Base-by-base conservation (phyloP, 2,113 vertebrate genomes). In the Notarius lentiginosus region DNA sequence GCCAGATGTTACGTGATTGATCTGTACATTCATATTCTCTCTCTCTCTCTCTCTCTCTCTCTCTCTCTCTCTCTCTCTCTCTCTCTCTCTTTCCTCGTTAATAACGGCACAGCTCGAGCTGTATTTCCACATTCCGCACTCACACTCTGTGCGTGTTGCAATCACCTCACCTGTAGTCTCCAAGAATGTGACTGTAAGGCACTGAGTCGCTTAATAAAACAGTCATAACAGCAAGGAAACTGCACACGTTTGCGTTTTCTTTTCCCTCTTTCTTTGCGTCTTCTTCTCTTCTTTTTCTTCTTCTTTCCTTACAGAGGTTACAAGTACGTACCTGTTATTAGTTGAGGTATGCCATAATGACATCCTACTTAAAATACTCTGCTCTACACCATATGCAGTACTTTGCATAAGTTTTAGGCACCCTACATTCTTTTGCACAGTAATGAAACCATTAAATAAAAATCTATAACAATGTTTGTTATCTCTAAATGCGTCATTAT, bases 121-220 rank as follows among this genome's bases (percentile, higher is more conserved):
- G 97, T 95, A 97, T 96, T 97, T 98, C 98, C 97, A 99, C 97
- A 99, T 98, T 99, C 98, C 97, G 94, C 91, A 94, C 92, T 92
- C 90, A 93, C 93, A 96, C 96, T 8, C 61, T 96, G 96, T 96
- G 96, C 97, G 96, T 97, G 96, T 96, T 94, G 93, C 93, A 93
- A 93, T 84, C 90, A 89, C 82, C 88, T 94, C 91, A 94, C 91
- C 92, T 95, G 90, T 90, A 93, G 92, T 90, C 89, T 90, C 87
- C 88, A 90, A 91, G 82, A 92, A 68, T 84, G 77, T 84, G 66
- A 41, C 80, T 70, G 41, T 53, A 65, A 79, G 56, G 65, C 53
- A 80, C 51, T 51, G 87, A 75, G 18, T 75, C 41, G 4, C 72
- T 77, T 53, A 15, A 55, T 55, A 53, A 77, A 77, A 56, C n/a